Conservation (phyloP, 1,140 invertebrate species). For the Melanaphis sacchari region DNA sequence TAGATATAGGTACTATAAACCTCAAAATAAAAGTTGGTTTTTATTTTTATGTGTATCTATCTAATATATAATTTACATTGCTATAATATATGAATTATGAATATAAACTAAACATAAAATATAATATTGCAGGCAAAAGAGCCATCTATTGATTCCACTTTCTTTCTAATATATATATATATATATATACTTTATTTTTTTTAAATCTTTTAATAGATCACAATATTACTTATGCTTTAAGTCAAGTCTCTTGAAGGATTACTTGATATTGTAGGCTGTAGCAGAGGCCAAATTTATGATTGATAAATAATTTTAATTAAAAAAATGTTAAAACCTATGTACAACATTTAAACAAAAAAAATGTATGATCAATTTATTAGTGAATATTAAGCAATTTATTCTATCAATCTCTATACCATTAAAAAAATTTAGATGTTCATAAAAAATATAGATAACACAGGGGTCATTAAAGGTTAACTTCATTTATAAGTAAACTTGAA, state of each 20-base stretch:
- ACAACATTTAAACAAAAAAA: neutral
- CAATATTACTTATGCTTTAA: neutral
- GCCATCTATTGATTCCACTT: too few species aligned
- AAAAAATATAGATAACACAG: slow-evolving; percentile 40
- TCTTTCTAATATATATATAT: too few species aligned
- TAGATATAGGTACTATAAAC: too few species aligned
- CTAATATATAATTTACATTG: too few species aligned
- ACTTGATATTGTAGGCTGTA: neutral
- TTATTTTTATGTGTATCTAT: too few species aligned
- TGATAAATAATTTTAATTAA: neutral
- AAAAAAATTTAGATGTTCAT: neutral
- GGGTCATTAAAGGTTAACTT: slow-evolving; percentile 43
- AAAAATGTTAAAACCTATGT: neutral
- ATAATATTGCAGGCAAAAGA: too few species aligned
- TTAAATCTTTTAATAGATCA: neutral
- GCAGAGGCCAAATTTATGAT: neutral
- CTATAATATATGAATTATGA: too few species aligned
- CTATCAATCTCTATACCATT: neutral
- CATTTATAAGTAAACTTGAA: slow-evolving; percentile 43
- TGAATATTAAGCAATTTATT: slow-evolving; percentile 36
- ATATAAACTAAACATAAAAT: too few species aligned
- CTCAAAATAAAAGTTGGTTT: too few species aligned
- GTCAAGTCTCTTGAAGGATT: neutral
- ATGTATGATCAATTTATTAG: neutral
- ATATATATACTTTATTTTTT: too few species aligned